phyloP scores from a whole-genome alignment of 2,888 invertebrate species.

The Drosophila robusta region DNA sequence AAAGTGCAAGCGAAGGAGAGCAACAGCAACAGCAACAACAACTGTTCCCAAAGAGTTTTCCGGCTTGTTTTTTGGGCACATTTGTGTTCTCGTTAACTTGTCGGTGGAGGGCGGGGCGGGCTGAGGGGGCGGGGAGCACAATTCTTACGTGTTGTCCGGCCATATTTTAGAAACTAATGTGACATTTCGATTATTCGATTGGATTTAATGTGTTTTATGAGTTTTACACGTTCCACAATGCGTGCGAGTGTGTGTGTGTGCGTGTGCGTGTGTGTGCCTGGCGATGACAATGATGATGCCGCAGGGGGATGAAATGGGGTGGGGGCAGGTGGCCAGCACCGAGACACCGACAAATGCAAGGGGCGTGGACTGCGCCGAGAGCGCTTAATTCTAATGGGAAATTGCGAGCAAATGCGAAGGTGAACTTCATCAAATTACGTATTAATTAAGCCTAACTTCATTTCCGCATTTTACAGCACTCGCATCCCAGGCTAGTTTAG shows the following conservation, averaged over 20 bases:
- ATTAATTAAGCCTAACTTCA: background rate
- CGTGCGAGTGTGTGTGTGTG: conserved; percentile 4
- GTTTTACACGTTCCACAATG: conserved; percentile 73
- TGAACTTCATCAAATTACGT: background rate
- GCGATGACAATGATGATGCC: conserved; percentile 55
- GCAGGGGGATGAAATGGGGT: conserved; percentile 10
- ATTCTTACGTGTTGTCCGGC: conserved; percentile 72
- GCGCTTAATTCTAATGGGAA: conserved; percentile 15
- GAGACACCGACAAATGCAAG: conserved; percentile 54
- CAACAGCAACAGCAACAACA: conserved; percentile 16
- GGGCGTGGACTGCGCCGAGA: conserved; percentile 44
- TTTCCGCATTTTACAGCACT: no score
- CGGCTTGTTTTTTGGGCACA: conserved; percentile 58
- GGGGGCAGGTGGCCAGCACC: conserved; percentile 15
- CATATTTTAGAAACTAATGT: conserved; percentile 86
- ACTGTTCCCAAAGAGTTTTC: conserved; percentile 65
- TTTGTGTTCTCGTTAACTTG: conserved; percentile 66
- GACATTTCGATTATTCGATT: conserved; percentile 86
- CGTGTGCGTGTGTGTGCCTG: conserved; percentile 23
- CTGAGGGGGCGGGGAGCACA: conserved; percentile 8
- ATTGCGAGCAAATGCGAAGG: background rate
- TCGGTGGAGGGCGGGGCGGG: background rate
- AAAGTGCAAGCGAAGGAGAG: conserved; percentile 48
- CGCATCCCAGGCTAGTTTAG: no score
- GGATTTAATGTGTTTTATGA: conserved; percentile 85